Conservation (phyloP, 2,113 vertebrate species). For the Pterocles orientalis region DNA sequence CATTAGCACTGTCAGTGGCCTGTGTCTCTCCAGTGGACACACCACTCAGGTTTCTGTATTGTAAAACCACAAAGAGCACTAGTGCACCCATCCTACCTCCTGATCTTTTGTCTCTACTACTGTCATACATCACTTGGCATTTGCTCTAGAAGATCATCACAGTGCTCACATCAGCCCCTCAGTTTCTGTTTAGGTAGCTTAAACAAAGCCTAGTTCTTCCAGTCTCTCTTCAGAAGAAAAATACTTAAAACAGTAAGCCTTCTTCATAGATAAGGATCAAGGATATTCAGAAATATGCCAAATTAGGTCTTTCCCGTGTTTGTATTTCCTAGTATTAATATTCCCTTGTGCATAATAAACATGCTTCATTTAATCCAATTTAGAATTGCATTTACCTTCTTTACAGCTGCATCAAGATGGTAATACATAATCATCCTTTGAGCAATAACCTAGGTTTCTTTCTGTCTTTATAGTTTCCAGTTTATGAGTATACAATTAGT, state of each 20-base stretch:
- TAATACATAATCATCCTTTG: not conserved
- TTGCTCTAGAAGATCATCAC: not conserved
- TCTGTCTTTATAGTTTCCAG: not conserved
- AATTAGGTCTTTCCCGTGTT: not conserved
- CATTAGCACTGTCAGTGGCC: not conserved
- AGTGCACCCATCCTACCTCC: not conserved
- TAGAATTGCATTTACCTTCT: not conserved
- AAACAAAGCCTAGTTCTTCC: not conserved
- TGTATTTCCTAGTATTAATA: not conserved
- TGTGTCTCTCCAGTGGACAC: not conserved
- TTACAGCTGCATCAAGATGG: not conserved
- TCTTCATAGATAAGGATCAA: not conserved
- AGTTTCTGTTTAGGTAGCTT: not conserved
- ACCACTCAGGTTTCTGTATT: not conserved
- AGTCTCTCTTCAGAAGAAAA: not conserved
- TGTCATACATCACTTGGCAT: not conserved
- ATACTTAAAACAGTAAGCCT: not conserved
- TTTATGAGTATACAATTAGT: not conserved
- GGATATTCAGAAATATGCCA: not conserved
- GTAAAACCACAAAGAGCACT: not conserved
- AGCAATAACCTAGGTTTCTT: not conserved
- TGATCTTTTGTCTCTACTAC: not conserved
- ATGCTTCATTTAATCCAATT: not conserved
- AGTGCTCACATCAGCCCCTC: not conserved
- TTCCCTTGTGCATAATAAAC: not conserved